Conservation (phyloP, 2,888 invertebrate genomes). For the Nemotelus pantherinus region DNA sequence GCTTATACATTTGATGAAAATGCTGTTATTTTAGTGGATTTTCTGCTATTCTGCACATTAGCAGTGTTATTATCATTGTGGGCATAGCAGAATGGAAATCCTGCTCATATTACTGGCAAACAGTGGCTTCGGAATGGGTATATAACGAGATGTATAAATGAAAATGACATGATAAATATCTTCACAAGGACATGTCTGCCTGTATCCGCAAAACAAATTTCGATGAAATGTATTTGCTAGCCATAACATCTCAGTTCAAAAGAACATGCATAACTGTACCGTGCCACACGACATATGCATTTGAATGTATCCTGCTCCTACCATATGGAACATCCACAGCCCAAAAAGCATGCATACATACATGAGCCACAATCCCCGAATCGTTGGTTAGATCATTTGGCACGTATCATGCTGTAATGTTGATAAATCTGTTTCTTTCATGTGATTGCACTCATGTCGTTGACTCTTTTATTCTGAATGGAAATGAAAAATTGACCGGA, state of each 20-base stretch:
- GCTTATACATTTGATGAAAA: constrained; percentile 18
- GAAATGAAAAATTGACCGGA: constrained; percentile 49
- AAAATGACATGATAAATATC: too few species aligned
- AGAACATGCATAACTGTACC: too few species aligned
- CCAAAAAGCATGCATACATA: background rate
- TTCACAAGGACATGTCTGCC: too few species aligned
- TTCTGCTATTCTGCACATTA: background rate
- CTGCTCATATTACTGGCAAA: too few species aligned
- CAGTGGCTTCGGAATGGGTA: too few species aligned
- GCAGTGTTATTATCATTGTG: too few species aligned
- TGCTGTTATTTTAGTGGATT: constrained; percentile 27
- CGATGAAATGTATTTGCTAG: too few species aligned
- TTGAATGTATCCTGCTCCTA: background rate
- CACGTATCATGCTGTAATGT: constrained; percentile 46
- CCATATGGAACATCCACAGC: background rate
- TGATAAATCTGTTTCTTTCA: constrained; percentile 50
- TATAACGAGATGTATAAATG: too few species aligned
- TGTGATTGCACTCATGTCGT: constrained; percentile 46
- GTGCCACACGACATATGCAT: background rate
- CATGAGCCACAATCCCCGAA: constrained; percentile 25
- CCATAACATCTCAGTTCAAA: too few species aligned
- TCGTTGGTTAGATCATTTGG: constrained; percentile 41
- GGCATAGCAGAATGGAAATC: too few species aligned
- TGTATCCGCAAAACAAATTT: too few species aligned
- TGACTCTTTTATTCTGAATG: constrained; percentile 46